Conservation (phyloP, 2,113 vertebrate species). For the Chinchilla lanigera region DNA sequence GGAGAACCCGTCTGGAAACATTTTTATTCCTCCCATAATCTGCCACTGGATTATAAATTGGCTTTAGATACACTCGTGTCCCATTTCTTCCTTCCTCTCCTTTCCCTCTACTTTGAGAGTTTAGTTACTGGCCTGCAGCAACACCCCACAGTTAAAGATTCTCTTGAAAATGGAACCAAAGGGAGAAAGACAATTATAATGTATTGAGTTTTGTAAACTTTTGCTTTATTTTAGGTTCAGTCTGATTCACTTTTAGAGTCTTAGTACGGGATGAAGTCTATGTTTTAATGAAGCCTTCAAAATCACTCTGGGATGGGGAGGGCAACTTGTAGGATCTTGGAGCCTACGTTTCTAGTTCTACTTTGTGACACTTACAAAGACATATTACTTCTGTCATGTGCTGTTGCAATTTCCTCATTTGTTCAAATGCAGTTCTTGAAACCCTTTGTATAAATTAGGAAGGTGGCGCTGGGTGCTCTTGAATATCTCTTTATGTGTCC, state of each 20-base stretch:
- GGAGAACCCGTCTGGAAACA: neutral
- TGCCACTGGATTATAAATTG: neutral
- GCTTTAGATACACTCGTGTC: neutral
- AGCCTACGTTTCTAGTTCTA: neutral
- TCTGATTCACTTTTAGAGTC: slow-evolving; percentile 41
- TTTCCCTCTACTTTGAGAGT: slow-evolving; percentile 52
- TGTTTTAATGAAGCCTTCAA: slow-evolving; percentile 22
- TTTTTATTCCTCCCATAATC: neutral
- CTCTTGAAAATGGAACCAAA: slow-evolving; percentile 59
- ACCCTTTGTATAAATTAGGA: neutral
- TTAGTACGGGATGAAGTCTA: slow-evolving; percentile 18
- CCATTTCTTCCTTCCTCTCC: slow-evolving; percentile 30
- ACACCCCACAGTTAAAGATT: slow-evolving; percentile 61
- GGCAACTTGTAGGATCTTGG: neutral
- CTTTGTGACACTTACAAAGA: neutral
- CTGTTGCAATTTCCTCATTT: neutral
- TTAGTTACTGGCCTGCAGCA: slow-evolving; percentile 63
- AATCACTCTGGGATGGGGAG: neutral
- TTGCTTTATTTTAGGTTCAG: neutral
- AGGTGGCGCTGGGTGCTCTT: neutral
- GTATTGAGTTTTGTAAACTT: neutral
- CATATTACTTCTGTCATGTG: neutral
- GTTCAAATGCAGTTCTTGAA: neutral
- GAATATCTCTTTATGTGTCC: neutral
- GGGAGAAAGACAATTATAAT: slow-evolving; percentile 1